Evolutionary conservation across 2,113 vertebrate species (phyloP), one percentile per base, ranked within the genome.

Genomic region (Microcebus jonahi): DNA sequence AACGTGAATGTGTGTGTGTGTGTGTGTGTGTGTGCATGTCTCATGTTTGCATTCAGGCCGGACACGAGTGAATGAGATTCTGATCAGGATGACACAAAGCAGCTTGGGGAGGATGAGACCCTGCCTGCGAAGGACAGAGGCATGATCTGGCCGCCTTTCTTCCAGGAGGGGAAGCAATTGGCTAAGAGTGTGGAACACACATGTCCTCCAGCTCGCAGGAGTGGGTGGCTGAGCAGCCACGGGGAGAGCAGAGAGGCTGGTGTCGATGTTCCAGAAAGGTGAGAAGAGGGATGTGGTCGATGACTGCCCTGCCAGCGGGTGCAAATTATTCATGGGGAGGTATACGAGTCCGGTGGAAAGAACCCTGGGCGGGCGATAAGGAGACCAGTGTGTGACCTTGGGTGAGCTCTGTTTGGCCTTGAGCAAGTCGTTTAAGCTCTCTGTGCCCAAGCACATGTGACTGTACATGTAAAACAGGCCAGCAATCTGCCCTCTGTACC

Each of bases 321-420:
- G 15, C 90, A 65, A 96, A 97, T 96, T 93, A 97, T 97, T 97
- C 91, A 97, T 96, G 79, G 85, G 88, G n/a, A 7, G 31, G 57
- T 13, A 79, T 18, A 15, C 2, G 70, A 94, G 59, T 25, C 53
- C 2, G 2, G 34, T 82, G 85, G 97, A 94, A 96, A 88, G 94
- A 95, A 57, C 34, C 36, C 34, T 1, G 25, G 45, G 63, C 93
- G 39, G 65, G 76, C 0, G 14, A 61, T n/a, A 36, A 73, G 90
- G 90, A 80, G 83, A 29, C 20, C 4, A 34, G n/a, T 1, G 6
- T 39, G 83, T 21, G 80, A 91, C 95, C 94, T 57, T 71, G 95
- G 59, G 8, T n/a, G 50, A 27, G 65, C 21, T 82, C 88, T 77
- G 77, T 36, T n/a, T 75, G 86, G 67, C 88, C 80, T 88, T 79